phyloP scores from a whole-genome alignment of 1,140 invertebrate genomes.

The Drosophila sp. region DNA sequence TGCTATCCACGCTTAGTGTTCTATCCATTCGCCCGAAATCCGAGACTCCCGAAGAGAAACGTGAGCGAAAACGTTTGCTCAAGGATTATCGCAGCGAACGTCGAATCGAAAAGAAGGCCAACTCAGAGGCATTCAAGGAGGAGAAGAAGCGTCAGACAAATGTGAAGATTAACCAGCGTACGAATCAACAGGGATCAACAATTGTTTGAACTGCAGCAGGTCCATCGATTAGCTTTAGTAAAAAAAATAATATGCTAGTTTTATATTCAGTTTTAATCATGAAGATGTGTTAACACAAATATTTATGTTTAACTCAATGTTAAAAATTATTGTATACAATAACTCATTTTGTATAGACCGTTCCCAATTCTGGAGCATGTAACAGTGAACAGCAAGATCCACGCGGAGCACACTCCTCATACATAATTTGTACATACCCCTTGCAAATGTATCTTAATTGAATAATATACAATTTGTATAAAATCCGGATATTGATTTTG shows the following conservation, averaged over 20 bases:
- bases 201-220: conserved; percentile 85
- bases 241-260: conserved; percentile 6
- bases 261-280: conserved; percentile 1
- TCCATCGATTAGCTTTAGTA: conserved; percentile 11
- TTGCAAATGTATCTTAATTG: background rate
- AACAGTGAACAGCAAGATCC: no score
- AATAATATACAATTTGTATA: background rate
- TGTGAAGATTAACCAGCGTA: conserved; percentile 90
- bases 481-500: no score
- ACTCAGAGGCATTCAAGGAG: conserved; percentile 93
- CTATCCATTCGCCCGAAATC: conserved; percentile 91
- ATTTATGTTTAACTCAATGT: conserved; percentile 7
- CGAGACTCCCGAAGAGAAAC: conserved; percentile 93
- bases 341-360: background rate
- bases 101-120: conserved; percentile 94
- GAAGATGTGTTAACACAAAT: conserved; percentile 5
- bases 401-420: no score
- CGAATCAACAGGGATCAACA: conserved; percentile 89
- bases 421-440: no score
- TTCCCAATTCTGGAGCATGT: background rate
- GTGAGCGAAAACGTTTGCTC: conserved; percentile 91
- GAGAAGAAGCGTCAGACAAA: conserved; percentile 94
- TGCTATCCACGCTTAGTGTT: conserved; percentile 89
- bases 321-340: background rate
- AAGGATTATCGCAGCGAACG: conserved; percentile 94